Evolutionary conservation across 2,888 invertebrate genomes (phyloP).

Genomic region (Drosophila buzzatii): DNA sequence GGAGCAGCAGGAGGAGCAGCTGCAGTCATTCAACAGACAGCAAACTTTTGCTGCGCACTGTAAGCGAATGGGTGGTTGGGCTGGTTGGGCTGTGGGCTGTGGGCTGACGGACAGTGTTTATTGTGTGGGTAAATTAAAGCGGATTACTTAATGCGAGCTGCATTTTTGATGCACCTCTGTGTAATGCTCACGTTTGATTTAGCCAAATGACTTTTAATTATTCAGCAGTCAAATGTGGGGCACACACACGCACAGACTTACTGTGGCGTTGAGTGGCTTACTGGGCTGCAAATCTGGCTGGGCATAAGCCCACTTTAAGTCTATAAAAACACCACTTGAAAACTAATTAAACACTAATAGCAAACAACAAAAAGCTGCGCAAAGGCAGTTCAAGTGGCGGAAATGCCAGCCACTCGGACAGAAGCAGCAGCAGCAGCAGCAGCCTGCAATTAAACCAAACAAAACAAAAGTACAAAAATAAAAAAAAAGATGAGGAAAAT

Average conservation of each 20-base stretch:
- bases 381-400: conserved; percentile 59
- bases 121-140: conserved; percentile 56
- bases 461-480: conserved; percentile 30
- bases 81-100: no score
- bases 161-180: conserved; percentile 50
- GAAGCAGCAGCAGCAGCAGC: conserved; percentile 8
- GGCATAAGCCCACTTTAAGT: conserved; percentile 65
- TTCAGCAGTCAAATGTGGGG: conserved; percentile 36
- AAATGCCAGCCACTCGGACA: conserved; percentile 34
- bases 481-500: conserved; percentile 7
- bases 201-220: conserved; percentile 58
- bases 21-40: conserved; percentile 34
- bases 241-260: conserved; percentile 4
- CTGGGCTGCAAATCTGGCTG: conserved; percentile 36
- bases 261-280: background rate
- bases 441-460: conserved; percentile 62
- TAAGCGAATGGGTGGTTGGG: conserved; percentile 13
- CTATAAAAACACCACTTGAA: conserved; percentile 84
- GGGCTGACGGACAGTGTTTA: conserved; percentile 3
- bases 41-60: conserved; percentile 49
- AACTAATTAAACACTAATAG: conserved; percentile 84
- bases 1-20: conserved; percentile 16
- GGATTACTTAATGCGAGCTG: conserved; percentile 70
- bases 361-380: conserved; percentile 54
- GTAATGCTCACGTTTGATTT: conserved; percentile 42